A percentile compares a stretch with the other conserved stretches of the same genome.
phyloP scores from a whole-genome alignment of 2,888 invertebrate genomes.

The Eudasyphora cyanicolor region DNA sequence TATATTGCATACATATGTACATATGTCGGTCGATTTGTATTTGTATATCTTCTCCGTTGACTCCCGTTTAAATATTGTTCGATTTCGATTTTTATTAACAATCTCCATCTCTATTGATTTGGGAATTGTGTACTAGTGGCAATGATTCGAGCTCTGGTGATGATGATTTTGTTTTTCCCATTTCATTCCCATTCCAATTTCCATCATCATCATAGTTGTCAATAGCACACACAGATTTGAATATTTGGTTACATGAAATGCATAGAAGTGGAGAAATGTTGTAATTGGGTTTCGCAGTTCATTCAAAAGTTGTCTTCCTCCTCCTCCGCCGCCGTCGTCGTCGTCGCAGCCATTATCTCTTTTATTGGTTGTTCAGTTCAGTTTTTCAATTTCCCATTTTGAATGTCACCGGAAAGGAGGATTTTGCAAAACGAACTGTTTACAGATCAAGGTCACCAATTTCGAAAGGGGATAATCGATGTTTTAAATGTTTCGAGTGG shows the following conservation, averaged over 20 bases:
- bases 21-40: neutral
- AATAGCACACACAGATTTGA: conserved; percentile 4
- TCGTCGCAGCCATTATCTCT: conserved; percentile 3
- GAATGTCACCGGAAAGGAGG: conserved; percentile 11
- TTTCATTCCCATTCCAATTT: conserved; percentile 14
- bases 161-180: neutral
- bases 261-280: no score
- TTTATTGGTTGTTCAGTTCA: conserved; percentile 9
- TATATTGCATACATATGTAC: neutral
- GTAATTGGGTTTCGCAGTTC: conserved; percentile 22
- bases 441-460: conserved; percentile 27
- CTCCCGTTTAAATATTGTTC: conserved; percentile 8
- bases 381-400: conserved; percentile 25
- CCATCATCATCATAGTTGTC: no score
- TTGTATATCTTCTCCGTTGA: neutral
- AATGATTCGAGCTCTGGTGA: conserved; percentile 1
- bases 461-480: neutral
- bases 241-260: conserved; percentile 7
- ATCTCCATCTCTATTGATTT: conserved; percentile 56
- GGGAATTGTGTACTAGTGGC: conserved; percentile 53
- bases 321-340: no score
- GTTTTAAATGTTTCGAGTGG: no score
- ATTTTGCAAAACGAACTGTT: neutral
- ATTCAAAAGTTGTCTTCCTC: conserved; percentile 19
- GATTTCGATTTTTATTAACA: conserved; percentile 36